phyloP scores from a whole-genome alignment of 1,140 invertebrate genomes.

The Calephelis virginiensis region DNA sequence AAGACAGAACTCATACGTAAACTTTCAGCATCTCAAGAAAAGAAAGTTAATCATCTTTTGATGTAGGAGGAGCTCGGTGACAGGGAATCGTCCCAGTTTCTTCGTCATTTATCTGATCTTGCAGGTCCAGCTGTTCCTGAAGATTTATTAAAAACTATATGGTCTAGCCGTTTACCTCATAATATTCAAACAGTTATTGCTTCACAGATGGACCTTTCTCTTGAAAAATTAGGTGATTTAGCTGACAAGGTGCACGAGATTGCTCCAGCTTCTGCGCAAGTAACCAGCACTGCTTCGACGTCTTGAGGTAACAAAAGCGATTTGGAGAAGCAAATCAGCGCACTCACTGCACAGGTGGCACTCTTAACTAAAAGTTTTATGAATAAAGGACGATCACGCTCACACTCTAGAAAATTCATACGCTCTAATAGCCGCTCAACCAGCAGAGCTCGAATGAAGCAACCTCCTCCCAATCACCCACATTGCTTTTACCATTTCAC shows the following conservation, averaged over 20 bases:
- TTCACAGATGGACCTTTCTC: slow-evolving; percentile 17
- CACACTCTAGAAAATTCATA: not conserved
- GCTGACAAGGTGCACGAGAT: slow-evolving; percentile 24
- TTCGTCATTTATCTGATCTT: slow-evolving; percentile 13
- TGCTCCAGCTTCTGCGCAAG: slow-evolving; percentile 19
- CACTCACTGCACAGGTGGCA: slow-evolving; percentile 1
- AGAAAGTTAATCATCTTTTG: slow-evolving; percentile 23
- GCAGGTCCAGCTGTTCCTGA: no score
- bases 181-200: slow-evolving; percentile 27
- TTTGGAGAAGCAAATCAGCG: not conserved
- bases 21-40: slow-evolving; percentile 33
- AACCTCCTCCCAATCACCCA: slow-evolving; percentile 16
- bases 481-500: slow-evolving; percentile 20
- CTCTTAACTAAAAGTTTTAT: no score
- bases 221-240: slow-evolving; percentile 24
- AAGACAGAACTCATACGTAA: slow-evolving; percentile 40
- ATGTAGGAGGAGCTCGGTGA: slow-evolving; percentile 31
- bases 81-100: slow-evolving; percentile 34
- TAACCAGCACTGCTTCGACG: slow-evolving; percentile 17
- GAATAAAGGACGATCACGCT: not conserved
- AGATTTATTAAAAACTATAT: slow-evolving; percentile 28
- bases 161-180: slow-evolving; percentile 24
- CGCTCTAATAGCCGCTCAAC: slow-evolving; percentile 1
- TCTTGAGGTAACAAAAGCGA: not conserved
- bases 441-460: not conserved